Percentiles rank a stretch among this genome's conserved stretches.
These are phyloP conservation scores for Selene dorsalis DNA, from an alignment of 2,797 vertebrate species.

Conservation along the genomic window DNA sequence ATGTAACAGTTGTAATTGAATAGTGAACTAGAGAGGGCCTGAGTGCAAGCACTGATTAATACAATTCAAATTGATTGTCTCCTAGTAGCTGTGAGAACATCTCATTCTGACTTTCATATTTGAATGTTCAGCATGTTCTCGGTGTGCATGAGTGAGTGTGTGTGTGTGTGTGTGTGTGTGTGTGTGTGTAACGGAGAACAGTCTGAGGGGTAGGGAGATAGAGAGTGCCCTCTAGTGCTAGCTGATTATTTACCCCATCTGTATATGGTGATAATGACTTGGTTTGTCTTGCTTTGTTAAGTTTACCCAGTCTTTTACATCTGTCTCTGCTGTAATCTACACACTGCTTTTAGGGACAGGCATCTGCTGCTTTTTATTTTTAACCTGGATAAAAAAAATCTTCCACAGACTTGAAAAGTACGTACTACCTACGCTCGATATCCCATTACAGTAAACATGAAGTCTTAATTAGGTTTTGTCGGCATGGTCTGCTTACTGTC, in stretches of 20 bases:
- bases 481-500: slow-evolving; percentile 16
- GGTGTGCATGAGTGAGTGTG: slow-evolving; percentile 35
- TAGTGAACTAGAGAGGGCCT: slow-evolving; percentile 80
- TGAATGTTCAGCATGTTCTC: slow-evolving; percentile 77
- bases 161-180: slow-evolving; percentile 5
- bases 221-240: slow-evolving; percentile 82
- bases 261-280: background rate
- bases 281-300: background rate
- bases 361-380: slow-evolving; percentile 10
- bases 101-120: slow-evolving; percentile 81
- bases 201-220: slow-evolving; percentile 66
- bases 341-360: background rate
- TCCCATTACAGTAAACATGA: slow-evolving; percentile 23
- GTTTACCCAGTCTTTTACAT: background rate
- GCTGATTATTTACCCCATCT: slow-evolving; percentile 65
- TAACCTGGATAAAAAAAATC: background rate
- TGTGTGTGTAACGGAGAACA: slow-evolving; percentile 19
- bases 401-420: background rate
- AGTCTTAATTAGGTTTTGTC: slow-evolving; percentile 22
- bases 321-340: background rate
- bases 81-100: slow-evolving; percentile 78
- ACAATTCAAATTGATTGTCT: slow-evolving; percentile 84
- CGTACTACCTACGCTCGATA: background rate
- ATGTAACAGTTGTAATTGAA: slow-evolving; percentile 82
- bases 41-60: slow-evolving; percentile 82